These are phyloP conservation scores for Scaptodrosophila lebanonensis DNA, from an alignment of 1,140 invertebrate species.

Conservation along the genomic window DNA sequence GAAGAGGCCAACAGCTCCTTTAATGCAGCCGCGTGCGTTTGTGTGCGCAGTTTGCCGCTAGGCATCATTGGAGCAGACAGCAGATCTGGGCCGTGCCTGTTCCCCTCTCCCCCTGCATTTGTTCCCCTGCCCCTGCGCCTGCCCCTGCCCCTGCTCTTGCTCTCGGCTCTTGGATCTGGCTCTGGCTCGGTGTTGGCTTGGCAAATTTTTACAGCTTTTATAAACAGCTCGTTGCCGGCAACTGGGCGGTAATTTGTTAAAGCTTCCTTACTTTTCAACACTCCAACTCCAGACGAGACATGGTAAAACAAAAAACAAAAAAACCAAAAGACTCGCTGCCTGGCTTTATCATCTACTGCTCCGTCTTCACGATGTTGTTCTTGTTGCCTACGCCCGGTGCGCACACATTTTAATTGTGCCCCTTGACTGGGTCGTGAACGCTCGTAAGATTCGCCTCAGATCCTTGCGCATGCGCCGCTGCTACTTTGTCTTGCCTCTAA, in stretches of 20 bases:
- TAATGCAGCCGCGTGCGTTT: constrained; percentile 32
- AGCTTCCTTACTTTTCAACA: constrained; percentile 77
- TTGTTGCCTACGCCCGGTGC: no score
- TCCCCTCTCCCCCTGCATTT: not conserved
- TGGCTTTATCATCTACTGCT: constrained; percentile 14
- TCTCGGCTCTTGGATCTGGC: not conserved
- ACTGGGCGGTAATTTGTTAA: constrained; percentile 77
- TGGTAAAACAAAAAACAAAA: not conserved
- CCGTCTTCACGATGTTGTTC: no score
- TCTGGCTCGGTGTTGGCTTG: constrained; percentile 56
- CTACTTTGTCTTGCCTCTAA: constrained; percentile 72
- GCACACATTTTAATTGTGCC: constrained; percentile 54
- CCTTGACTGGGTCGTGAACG: constrained; percentile 28
- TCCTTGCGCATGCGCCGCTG: constrained; percentile 53
- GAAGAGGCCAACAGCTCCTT: constrained; percentile 49
- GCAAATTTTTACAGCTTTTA: constrained; percentile 66
- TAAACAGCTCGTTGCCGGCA: constrained; percentile 46
- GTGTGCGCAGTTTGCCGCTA: no score
- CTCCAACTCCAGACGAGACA: constrained; percentile 29
- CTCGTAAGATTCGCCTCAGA: constrained; percentile 33
- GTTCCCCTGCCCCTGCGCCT: not conserved
- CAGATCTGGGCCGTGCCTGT: not conserved
- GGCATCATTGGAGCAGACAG: no score
- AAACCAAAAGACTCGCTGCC: not conserved
- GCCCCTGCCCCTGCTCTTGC: constrained; percentile 19